These are phyloP conservation scores for Halisarca cf. caerulea DNA, from an alignment of 37 sponge, comb jelly and placozoan genomes.

Conservation along the genomic window DNA sequence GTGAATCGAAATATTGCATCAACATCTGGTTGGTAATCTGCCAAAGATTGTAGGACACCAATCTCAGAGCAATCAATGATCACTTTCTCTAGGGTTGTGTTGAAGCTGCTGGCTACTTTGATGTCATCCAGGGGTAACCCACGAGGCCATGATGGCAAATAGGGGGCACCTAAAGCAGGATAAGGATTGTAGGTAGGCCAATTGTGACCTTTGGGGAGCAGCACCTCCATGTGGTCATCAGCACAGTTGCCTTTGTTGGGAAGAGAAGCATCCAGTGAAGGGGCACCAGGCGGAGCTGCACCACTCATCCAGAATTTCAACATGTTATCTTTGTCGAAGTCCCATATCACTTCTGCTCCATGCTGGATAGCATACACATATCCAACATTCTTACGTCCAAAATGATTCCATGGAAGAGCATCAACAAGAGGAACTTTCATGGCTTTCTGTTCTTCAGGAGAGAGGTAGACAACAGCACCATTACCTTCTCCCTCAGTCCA, in stretches of 20 bases:
- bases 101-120: background rate
- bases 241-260: slow-evolving; percentile 15
- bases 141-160: slow-evolving; percentile 51
- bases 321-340: too few species aligned
- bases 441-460: slow-evolving; percentile 22
- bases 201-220: slow-evolving; percentile 14
- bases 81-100: background rate
- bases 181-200: slow-evolving; percentile 57
- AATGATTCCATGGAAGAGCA: too few species aligned
- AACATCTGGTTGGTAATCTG: slow-evolving; percentile 57
- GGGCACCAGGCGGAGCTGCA: too few species aligned
- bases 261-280: too few species aligned
- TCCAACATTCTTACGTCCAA: too few species aligned
- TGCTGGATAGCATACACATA: too few species aligned
- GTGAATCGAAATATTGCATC: slow-evolving; percentile 54
- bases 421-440: background rate
- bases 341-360: too few species aligned
- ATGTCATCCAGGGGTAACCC: slow-evolving; percentile 51
- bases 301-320: too few species aligned
- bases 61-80: background rate
- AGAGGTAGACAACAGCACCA: slow-evolving; percentile 29
- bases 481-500: slow-evolving; percentile 40
- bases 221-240: background rate
- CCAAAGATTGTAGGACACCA: slow-evolving; percentile 48
- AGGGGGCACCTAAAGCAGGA: slow-evolving; percentile 37